Evolutionary conservation across 23 tunicate species (phyloP).

Genomic region (Halocynthia roretzi): DNA sequence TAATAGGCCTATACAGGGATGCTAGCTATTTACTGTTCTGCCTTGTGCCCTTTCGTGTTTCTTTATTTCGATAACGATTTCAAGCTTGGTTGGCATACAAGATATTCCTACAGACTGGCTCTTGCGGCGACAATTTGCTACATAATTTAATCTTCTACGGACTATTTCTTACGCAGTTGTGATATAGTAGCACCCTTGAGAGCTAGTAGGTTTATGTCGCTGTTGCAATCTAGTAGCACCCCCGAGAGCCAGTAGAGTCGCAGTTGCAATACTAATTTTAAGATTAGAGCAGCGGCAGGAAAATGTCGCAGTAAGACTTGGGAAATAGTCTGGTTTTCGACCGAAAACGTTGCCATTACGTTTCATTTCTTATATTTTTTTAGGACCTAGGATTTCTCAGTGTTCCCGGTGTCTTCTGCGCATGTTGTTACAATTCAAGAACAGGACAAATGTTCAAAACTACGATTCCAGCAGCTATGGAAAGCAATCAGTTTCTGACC

Average conservation of each 20-base stretch:
- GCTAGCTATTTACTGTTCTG: too few relatives aligned
- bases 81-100: too few relatives aligned
- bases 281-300: not conserved
- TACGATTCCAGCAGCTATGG: not conserved
- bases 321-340: not conserved
- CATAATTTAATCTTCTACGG: too few relatives aligned
- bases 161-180: too few relatives aligned
- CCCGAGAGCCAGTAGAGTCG: not conserved
- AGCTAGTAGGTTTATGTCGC: not conserved
- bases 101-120: too few relatives aligned
- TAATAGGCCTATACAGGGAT: too few relatives aligned
- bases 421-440: slow-evolving; percentile 9
- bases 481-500: not conserved
- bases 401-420: slow-evolving; percentile 18
- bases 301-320: too few relatives aligned
- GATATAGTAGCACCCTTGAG: too few relatives aligned
- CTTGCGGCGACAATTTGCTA: too few relatives aligned
- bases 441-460: not conserved
- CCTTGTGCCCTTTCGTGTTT: too few relatives aligned
- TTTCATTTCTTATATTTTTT: not conserved
- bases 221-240: not conserved
- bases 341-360: not conserved
- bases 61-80: too few relatives aligned
- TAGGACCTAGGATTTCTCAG: slow-evolving; percentile 13
- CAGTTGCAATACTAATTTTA: not conserved